Percentiles rank a stretch among this genome's conserved stretches.
These are phyloP conservation scores for Cyaniris semiargus DNA, from an alignment of 2,888 invertebrate genomes.

Conservation along the genomic window DNA sequence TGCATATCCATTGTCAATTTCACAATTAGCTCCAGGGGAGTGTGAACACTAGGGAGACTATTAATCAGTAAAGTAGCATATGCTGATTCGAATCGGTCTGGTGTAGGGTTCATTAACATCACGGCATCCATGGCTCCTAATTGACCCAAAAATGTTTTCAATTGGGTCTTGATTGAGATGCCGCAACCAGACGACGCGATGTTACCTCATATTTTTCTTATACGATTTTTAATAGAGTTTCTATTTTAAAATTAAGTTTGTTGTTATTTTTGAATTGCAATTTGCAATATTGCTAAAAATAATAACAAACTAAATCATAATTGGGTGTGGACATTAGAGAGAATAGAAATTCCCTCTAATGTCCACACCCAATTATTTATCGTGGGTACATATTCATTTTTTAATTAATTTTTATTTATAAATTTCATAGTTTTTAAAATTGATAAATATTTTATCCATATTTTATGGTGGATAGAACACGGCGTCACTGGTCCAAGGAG, in stretches of 20 bases:
- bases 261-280: no score
- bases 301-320: no score
- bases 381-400: constrained; percentile 36
- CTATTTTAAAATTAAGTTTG: no score
- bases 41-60: constrained; percentile 42
- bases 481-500: constrained; percentile 37
- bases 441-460: constrained; percentile 34
- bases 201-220: constrained; percentile 28
- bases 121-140: no score
- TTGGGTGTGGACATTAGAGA: no score
- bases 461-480: constrained; percentile 33
- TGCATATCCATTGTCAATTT: constrained; percentile 34
- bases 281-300: no score
- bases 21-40: constrained; percentile 42
- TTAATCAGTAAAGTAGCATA: constrained; percentile 39
- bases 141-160: no score
- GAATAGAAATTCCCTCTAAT: constrained; percentile 32
- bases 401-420: constrained; percentile 30
- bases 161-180: no score
- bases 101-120: constrained; percentile 32
- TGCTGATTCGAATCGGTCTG: constrained; percentile 37
- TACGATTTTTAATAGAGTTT: constrained; percentile 33
- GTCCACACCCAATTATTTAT: constrained; percentile 42
- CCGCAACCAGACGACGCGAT: no score
- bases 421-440: constrained; percentile 39